Evolutionary conservation across 2,797 vertebrate species (phyloP), one percentile per base, ranked within the genome.

Genomic region (Chiloscyllium punctatum): DNA sequence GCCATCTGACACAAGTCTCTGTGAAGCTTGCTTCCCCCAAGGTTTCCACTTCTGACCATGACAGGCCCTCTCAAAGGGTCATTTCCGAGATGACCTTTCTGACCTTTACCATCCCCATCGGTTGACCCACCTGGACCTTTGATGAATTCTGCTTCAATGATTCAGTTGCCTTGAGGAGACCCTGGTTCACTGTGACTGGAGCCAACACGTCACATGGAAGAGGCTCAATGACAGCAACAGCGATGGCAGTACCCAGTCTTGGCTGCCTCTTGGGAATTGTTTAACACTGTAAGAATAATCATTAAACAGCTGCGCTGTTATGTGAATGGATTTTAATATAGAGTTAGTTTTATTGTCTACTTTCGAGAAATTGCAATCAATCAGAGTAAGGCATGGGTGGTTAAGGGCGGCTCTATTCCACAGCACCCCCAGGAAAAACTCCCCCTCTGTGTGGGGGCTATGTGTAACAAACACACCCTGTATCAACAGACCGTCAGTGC

Each of bases 101-200:
- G 96, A 96, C 96, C 69, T 96, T 48, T 96, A 96, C 96, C 96
- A 96, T 97, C 95, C 95, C 94, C 96, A 95, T 97, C 95, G 95
- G 96, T 96, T 95, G 95, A 96, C 98, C 97, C 97, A 97, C 97
- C 98, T 97, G 97, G 97, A 97, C 96, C 96, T 53, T 72, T 48
- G 30, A 51, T 74, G 21, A 53, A 74, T 53, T 95, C 94, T 25
- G 33, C 57, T 1, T 82, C 77, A 42, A 84, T 7, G 77, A 8
- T 96, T 96, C 94, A 96, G 95, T 96, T 97, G 97, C 97, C 96
- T 97, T 97, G 97, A 96, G 97, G 98, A 98, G 98, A 98, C 98
- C 98, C 97, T 97, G 97, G 97, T 98, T 98, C 98, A 98, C 98
- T 98, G 98, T 98, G 98, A 98, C 97, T 97, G 97, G 97, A 96